These are phyloP conservation scores for Elymnias hypermnestra DNA, from an alignment of 1,140 invertebrate genomes.

Conservation along the genomic window DNA sequence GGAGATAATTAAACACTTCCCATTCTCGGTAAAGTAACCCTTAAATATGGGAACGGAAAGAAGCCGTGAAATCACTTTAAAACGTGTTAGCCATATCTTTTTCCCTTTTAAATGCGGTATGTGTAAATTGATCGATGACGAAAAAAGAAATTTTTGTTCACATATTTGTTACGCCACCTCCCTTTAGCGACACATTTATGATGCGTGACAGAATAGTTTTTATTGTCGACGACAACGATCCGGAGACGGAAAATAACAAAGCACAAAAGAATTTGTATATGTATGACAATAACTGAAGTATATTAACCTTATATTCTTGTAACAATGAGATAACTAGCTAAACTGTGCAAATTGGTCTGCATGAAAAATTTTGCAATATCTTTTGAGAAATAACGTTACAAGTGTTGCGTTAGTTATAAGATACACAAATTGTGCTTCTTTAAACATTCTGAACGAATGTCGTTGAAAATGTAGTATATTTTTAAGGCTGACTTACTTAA, in stretches of 20 bases:
- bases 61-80: conserved; percentile 14
- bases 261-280: too few relatives aligned
- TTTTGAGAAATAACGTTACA: too few relatives aligned
- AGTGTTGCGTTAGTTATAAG: too few relatives aligned
- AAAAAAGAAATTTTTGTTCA: conserved; percentile 1
- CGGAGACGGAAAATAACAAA: not conserved
- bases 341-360: too few relatives aligned
- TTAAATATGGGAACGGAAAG: conserved; percentile 10
- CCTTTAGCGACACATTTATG: not conserved
- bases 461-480: too few relatives aligned
- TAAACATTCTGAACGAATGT: too few relatives aligned
- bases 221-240: not conserved
- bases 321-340: too few relatives aligned
- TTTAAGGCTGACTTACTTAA: too few relatives aligned
- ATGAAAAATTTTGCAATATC: too few relatives aligned
- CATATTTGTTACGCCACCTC: conserved; percentile 4
- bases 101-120: not conserved
- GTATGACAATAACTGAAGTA: too few relatives aligned
- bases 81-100: conserved; percentile 4
- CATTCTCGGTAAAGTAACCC: conserved; percentile 8
- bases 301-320: too few relatives aligned
- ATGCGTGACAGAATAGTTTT: not conserved
- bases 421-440: too few relatives aligned
- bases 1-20: conserved; percentile 12
- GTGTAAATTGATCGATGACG: conserved; percentile 7